Conservation (phyloP, 2,113 vertebrate species). For the Phrynosoma platyrhinos region DNA sequence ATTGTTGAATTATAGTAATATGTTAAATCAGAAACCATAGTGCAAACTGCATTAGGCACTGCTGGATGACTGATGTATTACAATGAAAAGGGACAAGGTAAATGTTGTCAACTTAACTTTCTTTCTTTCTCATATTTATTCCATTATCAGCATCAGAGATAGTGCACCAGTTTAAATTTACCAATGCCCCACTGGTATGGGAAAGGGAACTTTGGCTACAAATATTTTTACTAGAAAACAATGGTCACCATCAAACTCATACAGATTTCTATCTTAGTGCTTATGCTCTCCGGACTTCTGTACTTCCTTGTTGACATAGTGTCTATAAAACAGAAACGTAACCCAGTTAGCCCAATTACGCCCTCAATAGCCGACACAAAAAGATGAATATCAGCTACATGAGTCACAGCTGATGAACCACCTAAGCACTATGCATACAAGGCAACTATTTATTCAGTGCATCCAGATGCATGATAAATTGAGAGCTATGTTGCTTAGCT, state of each 20-base stretch:
- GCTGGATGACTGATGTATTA: neutral
- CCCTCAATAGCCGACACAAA: neutral
- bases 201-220: neutral
- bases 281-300: neutral
- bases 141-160: neutral
- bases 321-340: too few species aligned
- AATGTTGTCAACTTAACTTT: neutral
- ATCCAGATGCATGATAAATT: neutral
- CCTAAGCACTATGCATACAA: neutral
- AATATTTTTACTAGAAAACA: too few species aligned
- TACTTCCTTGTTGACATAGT: neutral
- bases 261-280: neutral
- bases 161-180: neutral
- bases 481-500: neutral
- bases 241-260: too few species aligned
- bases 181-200: neutral
- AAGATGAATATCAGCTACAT: neutral
- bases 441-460: neutral
- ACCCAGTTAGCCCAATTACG: neutral
- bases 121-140: neutral
- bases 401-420: neutral
- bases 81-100: neutral
- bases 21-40: neutral
- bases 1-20: neutral
- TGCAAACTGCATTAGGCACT: neutral